A percentile compares a stretch with the other conserved stretches of the same genome.
Conservation (phyloP, 2,888 invertebrate species). For the Yponomeuta malinellus region DNA sequence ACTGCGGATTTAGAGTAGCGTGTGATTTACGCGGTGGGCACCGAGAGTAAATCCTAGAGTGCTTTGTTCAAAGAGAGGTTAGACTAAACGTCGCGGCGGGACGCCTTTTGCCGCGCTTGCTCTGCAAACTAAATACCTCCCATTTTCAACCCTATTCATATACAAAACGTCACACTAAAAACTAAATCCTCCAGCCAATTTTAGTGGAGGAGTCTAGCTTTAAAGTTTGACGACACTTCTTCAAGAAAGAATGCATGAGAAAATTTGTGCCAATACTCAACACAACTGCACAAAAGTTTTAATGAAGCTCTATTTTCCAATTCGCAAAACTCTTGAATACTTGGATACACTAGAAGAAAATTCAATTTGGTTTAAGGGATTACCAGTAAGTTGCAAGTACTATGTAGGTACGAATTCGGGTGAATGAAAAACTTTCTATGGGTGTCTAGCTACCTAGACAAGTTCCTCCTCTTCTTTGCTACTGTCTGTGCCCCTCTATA, state of each 20-base stretch:
- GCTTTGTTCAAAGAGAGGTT: slow-evolving; percentile 7
- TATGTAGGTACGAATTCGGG: not conserved
- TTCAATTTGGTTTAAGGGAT: slow-evolving; percentile 25
- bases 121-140: not conserved
- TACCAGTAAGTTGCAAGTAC: slow-evolving; percentile 18
- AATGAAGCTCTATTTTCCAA: slow-evolving; percentile 4
- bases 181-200: not conserved
- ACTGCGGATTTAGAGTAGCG: slow-evolving; percentile 2
- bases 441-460: slow-evolving; percentile 9
- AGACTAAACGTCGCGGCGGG: slow-evolving; percentile 16
- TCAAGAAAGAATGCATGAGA: not conserved
- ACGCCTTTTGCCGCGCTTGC: slow-evolving; percentile 7
- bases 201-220: not conserved
- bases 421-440: slow-evolving; percentile 6
- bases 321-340: slow-evolving; percentile 15
- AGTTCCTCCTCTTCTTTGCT: not conserved
- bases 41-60: slow-evolving; percentile 8
- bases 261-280: slow-evolving; percentile 19
- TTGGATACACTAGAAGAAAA: slow-evolving; percentile 20
- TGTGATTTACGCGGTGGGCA: slow-evolving; percentile 16
- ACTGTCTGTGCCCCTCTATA: not conserved
- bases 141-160: not conserved
- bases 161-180: slow-evolving; percentile 19
- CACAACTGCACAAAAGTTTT: slow-evolving; percentile 9
- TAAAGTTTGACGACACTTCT: not conserved